Conservation (phyloP, 2,113 vertebrate genomes). For the Pluvialis apricaria region DNA sequence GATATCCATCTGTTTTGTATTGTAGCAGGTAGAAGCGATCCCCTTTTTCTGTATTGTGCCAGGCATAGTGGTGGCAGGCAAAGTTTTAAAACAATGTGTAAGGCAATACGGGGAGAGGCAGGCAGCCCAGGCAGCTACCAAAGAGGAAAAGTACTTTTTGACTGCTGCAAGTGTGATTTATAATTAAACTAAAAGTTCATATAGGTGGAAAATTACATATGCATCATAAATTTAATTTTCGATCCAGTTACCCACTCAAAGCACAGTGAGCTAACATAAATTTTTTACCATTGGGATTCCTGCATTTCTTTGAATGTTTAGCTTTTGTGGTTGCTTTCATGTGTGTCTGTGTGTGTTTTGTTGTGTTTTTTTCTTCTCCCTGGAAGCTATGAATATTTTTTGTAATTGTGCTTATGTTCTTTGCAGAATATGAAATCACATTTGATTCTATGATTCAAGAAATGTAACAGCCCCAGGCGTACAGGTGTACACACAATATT, state of each 20-base stretch:
- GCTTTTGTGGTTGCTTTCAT: background rate
- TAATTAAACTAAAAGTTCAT: background rate
- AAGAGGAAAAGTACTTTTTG: background rate
- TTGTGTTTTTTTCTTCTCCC: background rate
- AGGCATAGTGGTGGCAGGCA: background rate
- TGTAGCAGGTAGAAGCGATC: slow-evolving; percentile 19
- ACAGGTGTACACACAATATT: background rate
- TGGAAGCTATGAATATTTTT: background rate
- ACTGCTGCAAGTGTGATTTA: background rate
- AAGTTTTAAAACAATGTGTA: background rate
- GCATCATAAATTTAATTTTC: background rate
- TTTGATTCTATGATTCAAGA: background rate
- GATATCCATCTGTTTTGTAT: background rate
- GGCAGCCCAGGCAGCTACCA: background rate
- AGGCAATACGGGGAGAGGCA: background rate
- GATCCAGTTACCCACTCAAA: background rate
- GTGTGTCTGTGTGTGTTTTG: background rate
- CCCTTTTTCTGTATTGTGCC: background rate
- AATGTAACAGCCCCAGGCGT: background rate
- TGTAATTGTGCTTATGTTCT: background rate
- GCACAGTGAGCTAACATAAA: background rate
- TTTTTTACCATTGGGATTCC: background rate
- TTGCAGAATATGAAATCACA: background rate
- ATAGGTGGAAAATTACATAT: background rate
- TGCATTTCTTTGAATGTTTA: background rate